Conservation (phyloP, 2,113 vertebrate species). For the Notiomystis cincta region DNA sequence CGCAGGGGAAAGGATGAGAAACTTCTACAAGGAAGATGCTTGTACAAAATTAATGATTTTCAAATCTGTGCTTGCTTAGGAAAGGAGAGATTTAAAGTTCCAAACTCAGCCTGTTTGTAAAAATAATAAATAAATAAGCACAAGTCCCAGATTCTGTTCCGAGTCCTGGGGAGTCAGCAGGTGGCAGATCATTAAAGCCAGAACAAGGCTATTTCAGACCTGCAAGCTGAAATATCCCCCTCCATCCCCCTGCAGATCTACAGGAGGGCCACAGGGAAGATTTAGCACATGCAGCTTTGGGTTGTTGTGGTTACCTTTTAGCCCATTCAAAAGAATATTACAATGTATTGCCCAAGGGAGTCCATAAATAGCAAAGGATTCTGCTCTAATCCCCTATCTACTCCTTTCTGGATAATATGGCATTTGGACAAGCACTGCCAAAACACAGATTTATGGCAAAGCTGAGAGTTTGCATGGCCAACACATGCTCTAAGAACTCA, state of each 20-base stretch:
- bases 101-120: not conserved
- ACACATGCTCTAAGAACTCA: not conserved
- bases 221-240: not conserved
- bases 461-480: not conserved
- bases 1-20: not conserved
- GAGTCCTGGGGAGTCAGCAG: conserved; percentile 31
- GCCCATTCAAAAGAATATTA: conserved; percentile 12
- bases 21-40: not conserved
- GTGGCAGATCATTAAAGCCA: conserved; percentile 38
- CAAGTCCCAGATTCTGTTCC: not conserved
- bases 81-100: conserved; percentile 8
- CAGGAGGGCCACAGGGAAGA: not conserved
- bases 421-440: conserved; percentile 2
- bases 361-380: conserved; percentile 44
- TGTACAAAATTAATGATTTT: not conserved
- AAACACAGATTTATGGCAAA: conserved; percentile 35
- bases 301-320: conserved; percentile 48
- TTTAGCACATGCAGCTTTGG: not conserved
- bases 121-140: not conserved
- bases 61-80: not conserved
- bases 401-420: conserved; percentile 36
- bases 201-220: conserved; percentile 15
- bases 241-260: not conserved
- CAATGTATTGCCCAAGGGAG: conserved; percentile 3
- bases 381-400: conserved; percentile 41